Conservation (phyloP, 2,113 vertebrate species). For the Struthio camelus region DNA sequence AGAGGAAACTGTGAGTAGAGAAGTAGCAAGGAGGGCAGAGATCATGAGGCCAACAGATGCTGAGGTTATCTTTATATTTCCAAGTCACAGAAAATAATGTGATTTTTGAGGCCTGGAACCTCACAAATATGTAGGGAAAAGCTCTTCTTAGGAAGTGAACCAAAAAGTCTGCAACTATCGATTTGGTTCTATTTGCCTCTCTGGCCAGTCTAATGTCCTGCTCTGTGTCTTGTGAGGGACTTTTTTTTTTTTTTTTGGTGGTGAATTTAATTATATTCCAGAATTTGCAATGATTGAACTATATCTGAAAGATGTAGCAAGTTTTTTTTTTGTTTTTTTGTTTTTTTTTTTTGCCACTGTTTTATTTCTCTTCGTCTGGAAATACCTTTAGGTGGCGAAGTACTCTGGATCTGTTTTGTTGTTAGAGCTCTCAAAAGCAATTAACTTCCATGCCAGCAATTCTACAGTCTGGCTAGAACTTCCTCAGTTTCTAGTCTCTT, state of each 20-base stretch:
- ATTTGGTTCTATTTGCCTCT: background rate
- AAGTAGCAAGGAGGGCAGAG: background rate
- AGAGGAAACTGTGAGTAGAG: background rate
- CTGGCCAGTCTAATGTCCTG: background rate
- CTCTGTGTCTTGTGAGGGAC: background rate
- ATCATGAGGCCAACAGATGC: background rate
- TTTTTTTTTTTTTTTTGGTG: background rate
- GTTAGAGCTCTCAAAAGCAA: slow-evolving; percentile 6
- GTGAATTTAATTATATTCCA: background rate
- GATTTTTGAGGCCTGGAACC: background rate
- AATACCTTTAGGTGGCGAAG: background rate
- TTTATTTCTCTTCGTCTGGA: background rate
- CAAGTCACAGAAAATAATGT: background rate
- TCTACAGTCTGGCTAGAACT: slow-evolving; percentile 2
- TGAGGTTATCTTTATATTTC: background rate
- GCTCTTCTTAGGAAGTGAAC: background rate
- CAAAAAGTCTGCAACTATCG: background rate
- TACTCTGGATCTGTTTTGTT: background rate
- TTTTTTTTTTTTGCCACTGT: rapidly evolving
- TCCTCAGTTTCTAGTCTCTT: background rate
- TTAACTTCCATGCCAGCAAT: background rate
- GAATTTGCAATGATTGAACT: background rate
- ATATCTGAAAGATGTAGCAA: background rate
- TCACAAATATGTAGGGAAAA: rapidly evolving
- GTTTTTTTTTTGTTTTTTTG: background rate